Conservation (phyloP, 92 coral and sea anemone genomes). For the Virgularia gustaviana region DNA sequence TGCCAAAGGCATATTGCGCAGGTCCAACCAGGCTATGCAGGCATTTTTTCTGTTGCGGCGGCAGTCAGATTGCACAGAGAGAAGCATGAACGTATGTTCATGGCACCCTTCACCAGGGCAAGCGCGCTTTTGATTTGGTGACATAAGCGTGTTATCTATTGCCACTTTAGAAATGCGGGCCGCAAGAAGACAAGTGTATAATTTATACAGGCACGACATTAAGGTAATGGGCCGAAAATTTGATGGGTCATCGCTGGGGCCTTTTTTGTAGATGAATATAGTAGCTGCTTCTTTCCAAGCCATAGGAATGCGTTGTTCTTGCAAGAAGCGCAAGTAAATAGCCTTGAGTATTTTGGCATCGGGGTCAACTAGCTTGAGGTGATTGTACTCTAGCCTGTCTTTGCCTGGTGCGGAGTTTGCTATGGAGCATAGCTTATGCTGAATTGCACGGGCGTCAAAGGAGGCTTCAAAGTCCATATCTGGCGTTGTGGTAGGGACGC, state of each 20-base stretch:
- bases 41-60: not conserved
- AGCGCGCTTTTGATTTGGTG: not conserved
- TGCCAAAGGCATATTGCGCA: not conserved
- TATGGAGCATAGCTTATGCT: not conserved
- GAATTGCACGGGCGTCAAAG: not conserved
- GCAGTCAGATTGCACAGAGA: not conserved
- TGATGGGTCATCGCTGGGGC: not conserved
- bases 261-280: conserved; percentile 2
- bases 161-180: not conserved
- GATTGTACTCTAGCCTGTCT: conserved; percentile 13
- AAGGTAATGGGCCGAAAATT: conserved; percentile 12
- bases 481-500: not conserved
- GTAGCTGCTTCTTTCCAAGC: conserved; percentile 14
- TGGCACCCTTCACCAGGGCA: not conserved
- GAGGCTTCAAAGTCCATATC: not conserved
- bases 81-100: not conserved
- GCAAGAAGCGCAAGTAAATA: not conserved
- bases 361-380: conserved; percentile 7
- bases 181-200: not conserved
- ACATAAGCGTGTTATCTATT: not conserved
- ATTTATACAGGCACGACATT: not conserved
- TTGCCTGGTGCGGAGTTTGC: conserved; percentile 1
- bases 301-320: not conserved
- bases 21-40: not conserved
- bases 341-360: not conserved